Percentiles rank a stretch among this genome's conserved stretches.
Conservation (phyloP, 2,888 invertebrate species). For the Yponomeuta sedellus region DNA sequence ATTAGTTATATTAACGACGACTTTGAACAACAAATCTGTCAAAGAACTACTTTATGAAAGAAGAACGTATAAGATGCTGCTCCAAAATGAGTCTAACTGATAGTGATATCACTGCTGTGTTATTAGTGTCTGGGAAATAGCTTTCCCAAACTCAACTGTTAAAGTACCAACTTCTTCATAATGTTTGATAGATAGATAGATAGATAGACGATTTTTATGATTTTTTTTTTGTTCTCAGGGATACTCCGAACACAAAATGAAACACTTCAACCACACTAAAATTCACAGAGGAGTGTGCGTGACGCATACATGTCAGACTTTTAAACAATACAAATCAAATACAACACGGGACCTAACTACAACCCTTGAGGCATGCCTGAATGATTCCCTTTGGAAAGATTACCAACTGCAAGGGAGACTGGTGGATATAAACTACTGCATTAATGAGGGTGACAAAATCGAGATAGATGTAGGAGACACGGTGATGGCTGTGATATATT, state of each 20-base stretch:
- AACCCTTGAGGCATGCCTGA: conserved; percentile 53
- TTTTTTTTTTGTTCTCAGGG: conserved; percentile 40
- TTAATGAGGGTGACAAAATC: not conserved
- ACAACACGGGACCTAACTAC: conserved; percentile 30
- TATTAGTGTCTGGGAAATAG: no score
- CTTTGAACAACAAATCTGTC: no score
- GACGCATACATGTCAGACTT: conserved; percentile 38
- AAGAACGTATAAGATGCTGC: no score
- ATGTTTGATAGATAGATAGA: no score
- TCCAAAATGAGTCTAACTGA: no score
- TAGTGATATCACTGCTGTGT: no score
- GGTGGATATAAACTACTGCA: conserved; percentile 8
- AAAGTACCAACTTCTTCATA: no score
- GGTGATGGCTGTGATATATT: conserved; percentile 6
- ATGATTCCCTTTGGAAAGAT: conserved; percentile 43
- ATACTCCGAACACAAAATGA: conserved; percentile 48
- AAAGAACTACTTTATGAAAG: no score
- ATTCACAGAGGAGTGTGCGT: conserved; percentile 60
- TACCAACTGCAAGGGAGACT: conserved; percentile 41
- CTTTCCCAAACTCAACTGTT: no score
- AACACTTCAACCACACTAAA: conserved; percentile 56
- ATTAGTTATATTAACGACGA: no score
- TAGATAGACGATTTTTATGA: no score
- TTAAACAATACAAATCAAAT: conserved; percentile 27
- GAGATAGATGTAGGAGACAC: conserved; percentile 1